Base-by-base conservation (phyloP, 2,113 vertebrate species). In the Hippocampus comes region DNA sequence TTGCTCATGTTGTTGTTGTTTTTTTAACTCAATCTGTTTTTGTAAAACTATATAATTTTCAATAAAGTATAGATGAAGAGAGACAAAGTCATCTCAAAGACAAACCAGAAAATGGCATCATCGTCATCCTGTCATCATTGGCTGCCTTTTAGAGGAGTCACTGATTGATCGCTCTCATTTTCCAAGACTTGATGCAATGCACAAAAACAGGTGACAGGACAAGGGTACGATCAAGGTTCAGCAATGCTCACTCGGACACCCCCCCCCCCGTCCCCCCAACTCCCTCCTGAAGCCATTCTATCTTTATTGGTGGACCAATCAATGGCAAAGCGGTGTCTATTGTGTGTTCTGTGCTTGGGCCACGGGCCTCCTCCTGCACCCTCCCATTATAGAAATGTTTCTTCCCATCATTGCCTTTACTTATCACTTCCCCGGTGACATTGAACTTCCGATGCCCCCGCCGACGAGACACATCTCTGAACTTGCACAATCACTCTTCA, bases 401-500 rank as follows among this genome's bases (percentile, higher is more conserved):
- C 91, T 92, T 92, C 92, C 90, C 84, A 93, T 88, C 91, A 93
- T 90, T 88, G 89, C 70, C 76, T 87, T 91, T 82, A 88, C 88
- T 78, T 84, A 85, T 88, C 92, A 86, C 92, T 89, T 91, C 67
- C 76, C 88, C 88, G 88, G 93, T 93, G 94, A 95, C 94, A 93
- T 91, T 94, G 95, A 97, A 94, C 94, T 95, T 93, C 87, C 90
- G 76, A 83, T 94, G 94, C 93, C 94, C 94, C 69, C 82, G 92
- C 94, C 72, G 68, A 92, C 86, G 94, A 94, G 95, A 93, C 94
- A 91, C 92, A 93, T 94, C 94, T 91, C 93, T 93, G 94, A 92
- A 91, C 93, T 92, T 92, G 89, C 67, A 90, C 94, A 93, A 95
- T 97, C 92, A 93, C 94, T 98, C 96, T 97, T 96, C 95, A 95